phyloP scores from a whole-genome alignment of 35 echinoderm and acorn worm species.

The Lytechinus pictus region DNA sequence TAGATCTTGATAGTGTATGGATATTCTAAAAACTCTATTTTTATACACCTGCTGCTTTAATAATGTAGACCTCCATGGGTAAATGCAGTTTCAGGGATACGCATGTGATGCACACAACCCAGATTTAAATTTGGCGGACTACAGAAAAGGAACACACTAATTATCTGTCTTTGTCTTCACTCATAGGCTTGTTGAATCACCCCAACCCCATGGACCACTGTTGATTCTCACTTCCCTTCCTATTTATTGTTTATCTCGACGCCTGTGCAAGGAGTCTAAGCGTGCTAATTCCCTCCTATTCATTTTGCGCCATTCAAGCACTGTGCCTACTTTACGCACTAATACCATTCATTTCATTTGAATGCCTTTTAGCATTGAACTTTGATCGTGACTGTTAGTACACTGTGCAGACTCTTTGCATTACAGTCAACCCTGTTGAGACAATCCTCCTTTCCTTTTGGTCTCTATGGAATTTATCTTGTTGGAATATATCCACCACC shows the following conservation, averaged over 20 bases:
- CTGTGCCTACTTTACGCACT: not conserved
- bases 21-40: too few relatives aligned
- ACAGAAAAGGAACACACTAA: not conserved
- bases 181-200: not conserved
- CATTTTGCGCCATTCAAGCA: constrained; percentile 33
- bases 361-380: constrained; percentile 5
- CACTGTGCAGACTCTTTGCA: not conserved
- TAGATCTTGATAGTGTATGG: too few relatives aligned
- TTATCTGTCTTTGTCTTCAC: constrained; percentile 23
- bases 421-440: not conserved
- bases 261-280: constrained; percentile 17
- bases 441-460: not conserved
- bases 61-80: too few relatives aligned
- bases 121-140: not conserved
- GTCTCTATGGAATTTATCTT: constrained; percentile 28
- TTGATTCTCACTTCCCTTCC: not conserved
- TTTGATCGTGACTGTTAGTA: constrained; percentile 30
- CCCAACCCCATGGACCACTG: not conserved
- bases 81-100: too few relatives aligned
- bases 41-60: too few relatives aligned
- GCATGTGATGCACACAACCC: not conserved
- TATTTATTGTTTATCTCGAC: not conserved
- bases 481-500: constrained; percentile 10
- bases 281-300: not conserved
- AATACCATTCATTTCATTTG: constrained; percentile 8